Base-by-base conservation (phyloP, 2,888 invertebrate genomes). In the Acanthacorydalis orientalis region DNA sequence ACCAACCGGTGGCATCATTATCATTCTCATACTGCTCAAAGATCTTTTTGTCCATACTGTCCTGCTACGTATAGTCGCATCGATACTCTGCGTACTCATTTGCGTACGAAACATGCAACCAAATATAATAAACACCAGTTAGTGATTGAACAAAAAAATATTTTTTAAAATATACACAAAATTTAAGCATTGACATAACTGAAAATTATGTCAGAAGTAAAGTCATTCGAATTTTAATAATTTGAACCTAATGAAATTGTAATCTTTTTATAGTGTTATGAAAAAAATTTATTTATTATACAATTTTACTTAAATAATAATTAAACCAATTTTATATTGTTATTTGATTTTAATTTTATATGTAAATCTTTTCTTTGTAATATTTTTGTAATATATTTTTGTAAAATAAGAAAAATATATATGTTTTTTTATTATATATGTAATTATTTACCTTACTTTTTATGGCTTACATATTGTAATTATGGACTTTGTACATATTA, bases 1-100 rank as follows among this genome's bases (percentile, higher is more conserved):
- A 83, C 85, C 65, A 87, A 86, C 70, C 75, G 85, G 68, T 87
- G 86, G 86, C 86, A 87, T 67, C 86, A 87, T 70, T 85, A 77
- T 72, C 85, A 86, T 68, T 83, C 82, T 58, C 86, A 87, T 69
- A 83, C 82, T 51, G 77, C 83, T 54, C 80, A 82, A 67, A 75
- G 86, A 58, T 83, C 80, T 56, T 75, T 77, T 60, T 88, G 88
- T 68, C 85, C 84, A 52, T 83, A 83, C 68, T 88, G 88, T 70
- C 82, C 83, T 54, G 83, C 85, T 59, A 83, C 85, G 51, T 88
- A 88, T 73, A 86, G 85, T 70, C 78, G 88, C 65, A 85, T 85
- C 65, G 88, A 89, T 70, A 87, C 88, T 45, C 72, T 88, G 62
- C 79, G 86, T 62, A 78, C 81, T 47, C 88, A 89, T 64, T 74